Conservation (phyloP, 2,797 vertebrate genomes). For the Sebastes glaucus region DNA sequence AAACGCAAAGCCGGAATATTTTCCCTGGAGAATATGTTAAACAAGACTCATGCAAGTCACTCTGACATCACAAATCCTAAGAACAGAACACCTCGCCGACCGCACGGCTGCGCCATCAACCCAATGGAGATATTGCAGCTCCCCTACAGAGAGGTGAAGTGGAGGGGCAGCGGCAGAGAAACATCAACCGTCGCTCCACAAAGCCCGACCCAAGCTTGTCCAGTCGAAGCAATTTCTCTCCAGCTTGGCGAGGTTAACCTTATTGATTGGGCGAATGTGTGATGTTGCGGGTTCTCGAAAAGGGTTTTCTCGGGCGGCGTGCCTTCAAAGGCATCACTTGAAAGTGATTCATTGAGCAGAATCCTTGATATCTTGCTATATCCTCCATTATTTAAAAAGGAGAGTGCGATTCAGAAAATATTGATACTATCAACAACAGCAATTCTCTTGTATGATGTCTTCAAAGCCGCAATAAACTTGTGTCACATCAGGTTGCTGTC, state of each 20-base stretch:
- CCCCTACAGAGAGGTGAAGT: slow-evolving; percentile 31
- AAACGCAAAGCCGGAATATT: background rate
- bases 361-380: slow-evolving; percentile 41
- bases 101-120: slow-evolving; percentile 42
- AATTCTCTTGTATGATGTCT: background rate
- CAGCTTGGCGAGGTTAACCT: slow-evolving; percentile 68
- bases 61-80: slow-evolving; percentile 3
- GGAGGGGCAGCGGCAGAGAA: background rate
- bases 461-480: background rate
- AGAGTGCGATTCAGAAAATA: slow-evolving; percentile 15
- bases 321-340: slow-evolving; percentile 66
- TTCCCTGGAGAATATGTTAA: slow-evolving; percentile 14
- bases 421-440: background rate
- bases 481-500: background rate
- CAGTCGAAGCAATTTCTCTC: slow-evolving; percentile 57
- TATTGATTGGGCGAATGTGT: slow-evolving; percentile 73
- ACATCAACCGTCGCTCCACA: slow-evolving; percentile 25
- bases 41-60: slow-evolving; percentile 37
- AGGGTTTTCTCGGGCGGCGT: slow-evolving; percentile 26
- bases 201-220: slow-evolving; percentile 39
- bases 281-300: slow-evolving; percentile 54
- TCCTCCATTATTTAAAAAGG: slow-evolving; percentile 49
- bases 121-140: slow-evolving; percentile 45
- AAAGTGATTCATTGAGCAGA: slow-evolving; percentile 56
- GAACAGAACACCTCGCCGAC: slow-evolving; percentile 33